Evolutionary conservation across 2,888 invertebrate species (phyloP).

Genomic region (Tachina lurida): DNA sequence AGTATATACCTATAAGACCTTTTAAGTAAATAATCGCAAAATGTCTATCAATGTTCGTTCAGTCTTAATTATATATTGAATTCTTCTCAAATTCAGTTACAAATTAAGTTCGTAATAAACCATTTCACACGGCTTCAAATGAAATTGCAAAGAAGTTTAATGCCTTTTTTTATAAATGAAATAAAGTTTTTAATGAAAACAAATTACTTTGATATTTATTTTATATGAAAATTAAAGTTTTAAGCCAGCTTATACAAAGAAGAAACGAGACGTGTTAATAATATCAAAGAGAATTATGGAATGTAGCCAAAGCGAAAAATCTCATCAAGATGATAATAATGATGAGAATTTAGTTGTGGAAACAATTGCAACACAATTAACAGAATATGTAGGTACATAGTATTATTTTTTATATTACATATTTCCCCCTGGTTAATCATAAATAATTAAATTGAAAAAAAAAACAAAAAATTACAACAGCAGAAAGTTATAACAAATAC

Average conservation of each 20-base stretch:
- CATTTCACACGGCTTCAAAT: conserved; percentile 53
- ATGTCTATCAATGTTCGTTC: conserved; percentile 28
- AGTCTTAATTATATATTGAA: conserved; percentile 26
- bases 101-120: conserved; percentile 44
- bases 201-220: conserved; percentile 30
- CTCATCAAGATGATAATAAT: conserved; percentile 57
- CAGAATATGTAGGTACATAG: conserved; percentile 78
- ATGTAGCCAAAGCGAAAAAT: conserved; percentile 60
- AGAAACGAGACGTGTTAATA: conserved; percentile 20
- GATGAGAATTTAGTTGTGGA: conserved; percentile 66
- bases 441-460: conserved; percentile 44
- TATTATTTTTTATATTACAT: not conserved
- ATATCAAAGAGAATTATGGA: conserved; percentile 52
- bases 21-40: conserved; percentile 25
- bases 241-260: conserved; percentile 3
- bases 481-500: not conserved
- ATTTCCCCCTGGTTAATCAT: not conserved
- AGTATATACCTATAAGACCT: not conserved
- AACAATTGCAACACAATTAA: conserved; percentile 78
- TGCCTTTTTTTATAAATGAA: conserved; percentile 22
- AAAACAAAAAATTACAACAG: not conserved
- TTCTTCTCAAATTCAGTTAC: conserved; percentile 41
- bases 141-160: conserved; percentile 46
- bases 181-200: conserved; percentile 28
- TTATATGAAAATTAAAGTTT: conserved; percentile 26